Percentiles rank a stretch among this genome's conserved stretches.
Evolutionary conservation across 2,888 invertebrate genomes (phyloP).

Genomic region (Nomada fucata): DNA sequence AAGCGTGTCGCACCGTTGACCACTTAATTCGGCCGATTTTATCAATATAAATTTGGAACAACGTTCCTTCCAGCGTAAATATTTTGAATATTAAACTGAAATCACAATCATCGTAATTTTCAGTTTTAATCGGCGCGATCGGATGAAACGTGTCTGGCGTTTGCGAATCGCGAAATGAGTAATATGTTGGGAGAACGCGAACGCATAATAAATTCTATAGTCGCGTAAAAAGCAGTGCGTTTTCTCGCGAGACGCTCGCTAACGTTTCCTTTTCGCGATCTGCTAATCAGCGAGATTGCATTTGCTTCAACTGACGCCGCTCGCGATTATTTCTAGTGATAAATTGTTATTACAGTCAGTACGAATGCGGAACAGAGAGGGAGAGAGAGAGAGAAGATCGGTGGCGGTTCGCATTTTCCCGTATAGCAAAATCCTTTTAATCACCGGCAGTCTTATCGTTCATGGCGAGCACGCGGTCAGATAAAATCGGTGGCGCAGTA

Average conservation of each 20-base stretch:
- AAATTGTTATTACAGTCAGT: slow-evolving; percentile 39
- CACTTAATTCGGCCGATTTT: too few species aligned
- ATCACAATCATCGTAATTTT: background rate
- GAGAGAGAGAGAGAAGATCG: slow-evolving; percentile 17
- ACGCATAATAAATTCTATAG: slow-evolving; percentile 27
- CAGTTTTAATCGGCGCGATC: background rate
- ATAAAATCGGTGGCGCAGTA: slow-evolving; percentile 49
- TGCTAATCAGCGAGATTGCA: slow-evolving; percentile 35
- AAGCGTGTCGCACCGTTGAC: background rate
- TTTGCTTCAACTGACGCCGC: slow-evolving; percentile 20
- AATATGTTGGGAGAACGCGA: slow-evolving; percentile 22
- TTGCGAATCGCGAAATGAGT: slow-evolving; percentile 15
- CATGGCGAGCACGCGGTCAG: slow-evolving; percentile 33
- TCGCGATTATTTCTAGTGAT: slow-evolving; percentile 37
- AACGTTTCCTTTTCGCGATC: slow-evolving; percentile 28
- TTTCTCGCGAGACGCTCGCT: slow-evolving; percentile 11
- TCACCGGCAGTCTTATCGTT: slow-evolving; percentile 56
- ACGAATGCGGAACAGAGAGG: background rate
- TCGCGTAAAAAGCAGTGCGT: background rate
- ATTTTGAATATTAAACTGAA: background rate
- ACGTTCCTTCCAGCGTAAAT: background rate
- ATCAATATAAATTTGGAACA: background rate
- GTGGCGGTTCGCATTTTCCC: slow-evolving; percentile 33
- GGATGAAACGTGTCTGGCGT: background rate
- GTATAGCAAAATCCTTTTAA: slow-evolving; percentile 55